Evolutionary conservation across 2,113 vertebrate species (phyloP).

Genomic region (Sylvia atricapilla): DNA sequence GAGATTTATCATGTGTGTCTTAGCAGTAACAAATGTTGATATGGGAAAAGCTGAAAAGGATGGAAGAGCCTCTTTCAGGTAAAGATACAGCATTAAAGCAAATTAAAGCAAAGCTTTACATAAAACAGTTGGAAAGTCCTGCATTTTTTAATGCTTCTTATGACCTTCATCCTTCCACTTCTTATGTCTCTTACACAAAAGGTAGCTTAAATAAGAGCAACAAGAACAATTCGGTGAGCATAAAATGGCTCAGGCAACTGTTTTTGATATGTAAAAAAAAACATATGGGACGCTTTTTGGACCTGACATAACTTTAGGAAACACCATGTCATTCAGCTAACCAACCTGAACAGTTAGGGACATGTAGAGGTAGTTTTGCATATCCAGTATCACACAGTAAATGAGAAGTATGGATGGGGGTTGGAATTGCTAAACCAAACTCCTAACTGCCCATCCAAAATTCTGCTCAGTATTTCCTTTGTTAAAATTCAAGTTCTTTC

Average conservation of each 20-base stretch:
- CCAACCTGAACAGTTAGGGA: neutral
- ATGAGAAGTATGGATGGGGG: neutral
- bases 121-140: neutral
- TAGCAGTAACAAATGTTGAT: neutral
- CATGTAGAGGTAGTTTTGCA: neutral
- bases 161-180: neutral
- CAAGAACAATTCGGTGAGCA: neutral
- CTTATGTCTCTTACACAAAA: neutral
- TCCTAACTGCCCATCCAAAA: neutral
- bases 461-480: neutral
- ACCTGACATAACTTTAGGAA: neutral
- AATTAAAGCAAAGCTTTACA: neutral
- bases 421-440: neutral
- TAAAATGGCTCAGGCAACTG: neutral
- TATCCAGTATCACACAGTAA: neutral
- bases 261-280: neutral
- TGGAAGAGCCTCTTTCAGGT: neutral
- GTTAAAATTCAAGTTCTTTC: neutral
- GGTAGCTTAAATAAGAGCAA: neutral
- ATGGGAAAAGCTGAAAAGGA: neutral
- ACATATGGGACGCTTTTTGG: neutral
- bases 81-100: neutral
- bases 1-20: slow-evolving; percentile 9
- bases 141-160: neutral
- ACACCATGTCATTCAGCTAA: neutral